These are phyloP conservation scores for Drosophila hawaiiensis DNA, from an alignment of 2,888 invertebrate genomes.

Conservation along the genomic window DNA sequence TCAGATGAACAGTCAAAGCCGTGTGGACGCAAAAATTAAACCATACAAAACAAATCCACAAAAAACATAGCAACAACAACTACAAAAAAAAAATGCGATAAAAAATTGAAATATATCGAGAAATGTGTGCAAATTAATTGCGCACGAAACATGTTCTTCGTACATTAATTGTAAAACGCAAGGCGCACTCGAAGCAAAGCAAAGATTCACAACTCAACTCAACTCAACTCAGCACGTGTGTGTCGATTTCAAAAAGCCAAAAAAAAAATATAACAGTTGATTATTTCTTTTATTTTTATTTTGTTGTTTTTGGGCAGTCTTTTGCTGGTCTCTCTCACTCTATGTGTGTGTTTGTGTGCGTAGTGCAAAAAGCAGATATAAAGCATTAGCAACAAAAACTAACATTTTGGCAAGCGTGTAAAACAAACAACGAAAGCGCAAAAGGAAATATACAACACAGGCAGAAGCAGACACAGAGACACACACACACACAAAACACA, in stretches of 20 bases:
- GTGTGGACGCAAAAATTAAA: constrained; percentile 54
- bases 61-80: not conserved
- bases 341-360: constrained; percentile 41
- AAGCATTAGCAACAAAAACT: constrained; percentile 33
- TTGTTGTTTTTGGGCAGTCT: constrained; percentile 35
- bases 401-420: constrained; percentile 23
- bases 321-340: constrained; percentile 7
- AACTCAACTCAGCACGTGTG: constrained; percentile 60
- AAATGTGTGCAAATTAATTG: constrained; percentile 34
- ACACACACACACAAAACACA: constrained; percentile 21
- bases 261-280: constrained; percentile 30
- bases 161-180: constrained; percentile 6
- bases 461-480: not conserved
- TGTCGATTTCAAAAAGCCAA: constrained; percentile 34
- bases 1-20: constrained; percentile 62
- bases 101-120: constrained; percentile 2
- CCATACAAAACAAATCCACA: constrained; percentile 34
- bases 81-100: constrained; percentile 13
- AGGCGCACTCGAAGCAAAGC: not conserved
- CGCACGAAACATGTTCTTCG: constrained; percentile 29
- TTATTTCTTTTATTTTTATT: not conserved
- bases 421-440: constrained; percentile 41
- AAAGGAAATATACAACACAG: constrained; percentile 21
- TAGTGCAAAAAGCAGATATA: constrained; percentile 71
- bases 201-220: constrained; percentile 15